A percentile compares a stretch with the other conserved stretches of the same genome.
phyloP scores from a whole-genome alignment of 2,888 invertebrate species.

The Macaria notata region DNA sequence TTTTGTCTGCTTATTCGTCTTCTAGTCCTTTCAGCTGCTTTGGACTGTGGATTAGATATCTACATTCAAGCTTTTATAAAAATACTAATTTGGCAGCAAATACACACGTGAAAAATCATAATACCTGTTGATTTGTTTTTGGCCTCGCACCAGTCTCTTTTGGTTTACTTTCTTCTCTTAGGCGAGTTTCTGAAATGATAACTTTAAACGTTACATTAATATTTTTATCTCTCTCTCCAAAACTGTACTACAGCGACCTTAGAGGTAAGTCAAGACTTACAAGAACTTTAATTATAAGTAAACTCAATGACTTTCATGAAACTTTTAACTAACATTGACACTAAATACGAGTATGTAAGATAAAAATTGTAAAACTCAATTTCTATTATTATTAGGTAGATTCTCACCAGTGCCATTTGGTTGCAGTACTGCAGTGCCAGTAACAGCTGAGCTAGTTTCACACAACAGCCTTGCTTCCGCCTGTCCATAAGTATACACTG shows the following conservation, averaged over 20 bases:
- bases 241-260: too few relatives aligned
- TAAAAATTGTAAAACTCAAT: too few relatives aligned
- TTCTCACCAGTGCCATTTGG: constrained; percentile 47
- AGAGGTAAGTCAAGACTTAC: too few relatives aligned
- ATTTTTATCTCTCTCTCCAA: too few relatives aligned
- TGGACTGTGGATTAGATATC: constrained; percentile 42
- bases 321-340: too few relatives aligned
- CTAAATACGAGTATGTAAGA: too few relatives aligned
- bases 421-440: constrained; percentile 71
- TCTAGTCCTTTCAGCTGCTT: constrained; percentile 50
- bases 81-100: neutral
- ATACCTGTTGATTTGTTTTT: constrained; percentile 63
- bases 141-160: constrained; percentile 53
- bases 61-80: constrained; percentile 15
- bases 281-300: too few relatives aligned
- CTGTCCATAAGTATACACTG: constrained; percentile 86
- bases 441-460: constrained; percentile 70
- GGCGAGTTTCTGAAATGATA: constrained; percentile 57
- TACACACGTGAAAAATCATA: neutral
- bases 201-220: constrained; percentile 28
- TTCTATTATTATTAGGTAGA: neutral
- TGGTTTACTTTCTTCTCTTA: constrained; percentile 38
- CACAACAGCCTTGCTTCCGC: constrained; percentile 80
- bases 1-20: constrained; percentile 63
- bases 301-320: too few relatives aligned